These are phyloP conservation scores for Lutjanus campechanus DNA, from an alignment of 2,797 vertebrate species.

Conservation along the genomic window DNA sequence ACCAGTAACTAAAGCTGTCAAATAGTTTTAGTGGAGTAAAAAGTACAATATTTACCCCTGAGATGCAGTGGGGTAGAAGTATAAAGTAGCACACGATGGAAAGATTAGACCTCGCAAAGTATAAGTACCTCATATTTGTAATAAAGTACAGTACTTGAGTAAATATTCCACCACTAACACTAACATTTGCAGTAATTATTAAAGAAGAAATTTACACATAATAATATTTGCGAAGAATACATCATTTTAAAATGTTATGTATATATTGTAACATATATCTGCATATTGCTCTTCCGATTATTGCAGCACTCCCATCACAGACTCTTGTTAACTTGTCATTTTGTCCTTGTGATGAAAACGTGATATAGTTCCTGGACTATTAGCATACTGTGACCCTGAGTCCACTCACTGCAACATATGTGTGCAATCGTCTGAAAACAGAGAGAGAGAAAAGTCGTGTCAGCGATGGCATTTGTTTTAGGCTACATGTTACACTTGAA, in stretches of 20 bases:
- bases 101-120: no score
- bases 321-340: not conserved
- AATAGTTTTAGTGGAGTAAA: no score
- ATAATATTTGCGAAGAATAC: no score
- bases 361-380: not conserved
- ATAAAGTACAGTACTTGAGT: no score
- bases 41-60: no score
- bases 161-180: not conserved
- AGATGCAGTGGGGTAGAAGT: no score
- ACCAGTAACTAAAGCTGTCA: no score
- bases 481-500: constrained; percentile 14
- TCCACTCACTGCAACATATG: constrained; percentile 29
- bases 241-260: no score
- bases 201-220: not conserved
- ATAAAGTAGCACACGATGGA: no score
- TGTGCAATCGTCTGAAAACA: constrained; percentile 23
- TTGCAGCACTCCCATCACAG: not conserved
- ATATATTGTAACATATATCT: not conserved
- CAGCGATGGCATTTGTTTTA: constrained; percentile 34
- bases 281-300: not conserved
- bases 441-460: not conserved
- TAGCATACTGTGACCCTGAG: constrained; percentile 22
- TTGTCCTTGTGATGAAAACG: not conserved
- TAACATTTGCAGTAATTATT: not conserved
- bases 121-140: no score